Evolutionary conservation across 2,888 invertebrate species (phyloP).

Genomic region (Selenia dentaria): DNA sequence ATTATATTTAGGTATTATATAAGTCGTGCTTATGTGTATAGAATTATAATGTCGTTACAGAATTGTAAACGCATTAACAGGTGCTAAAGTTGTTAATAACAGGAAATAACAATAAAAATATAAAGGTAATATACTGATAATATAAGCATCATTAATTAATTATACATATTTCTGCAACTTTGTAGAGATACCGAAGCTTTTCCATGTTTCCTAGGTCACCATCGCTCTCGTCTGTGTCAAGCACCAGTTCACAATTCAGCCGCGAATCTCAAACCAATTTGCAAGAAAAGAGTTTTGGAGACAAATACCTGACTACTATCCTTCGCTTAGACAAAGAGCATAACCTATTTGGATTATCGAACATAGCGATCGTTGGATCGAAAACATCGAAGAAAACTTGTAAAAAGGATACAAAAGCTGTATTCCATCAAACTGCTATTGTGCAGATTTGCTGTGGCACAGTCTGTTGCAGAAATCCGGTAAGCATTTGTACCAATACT

Average conservation of each 20-base stretch:
- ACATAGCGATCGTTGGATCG: conserved; percentile 61
- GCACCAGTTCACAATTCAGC: conserved; percentile 50
- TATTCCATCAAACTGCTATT: conserved; percentile 73
- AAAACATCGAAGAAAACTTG: conserved; percentile 50
- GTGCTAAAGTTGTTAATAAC: conserved; percentile 48
- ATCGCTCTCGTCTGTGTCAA: conserved; percentile 35
- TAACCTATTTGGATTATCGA: conserved; percentile 73
- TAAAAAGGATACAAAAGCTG: conserved; percentile 59
- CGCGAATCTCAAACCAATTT: conserved; percentile 48
- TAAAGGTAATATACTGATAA: conserved; percentile 19
- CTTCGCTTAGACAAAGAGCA: conserved; percentile 71
- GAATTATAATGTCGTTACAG: conserved; percentile 65
- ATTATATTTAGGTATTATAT: not conserved
- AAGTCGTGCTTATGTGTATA: conserved; percentile 33
- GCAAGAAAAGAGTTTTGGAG: conserved; percentile 42
- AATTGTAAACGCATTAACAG: conserved; percentile 69
- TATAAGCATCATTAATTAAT: too few species aligned
- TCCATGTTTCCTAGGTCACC: conserved; percentile 19
- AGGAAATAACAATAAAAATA: conserved; percentile 23
- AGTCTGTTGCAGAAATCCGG: conserved; percentile 60
- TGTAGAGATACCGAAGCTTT: too few species aligned
- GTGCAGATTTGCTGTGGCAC: conserved; percentile 65
- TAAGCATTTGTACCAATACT: conserved; percentile 34
- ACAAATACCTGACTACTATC: conserved; percentile 69
- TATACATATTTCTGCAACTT: too few species aligned